A percentile compares a stretch with the other conserved stretches of the same genome.
These are phyloP conservation scores for Leucophora obtusa DNA, from an alignment of 2,888 invertebrate species.

Conservation along the genomic window DNA sequence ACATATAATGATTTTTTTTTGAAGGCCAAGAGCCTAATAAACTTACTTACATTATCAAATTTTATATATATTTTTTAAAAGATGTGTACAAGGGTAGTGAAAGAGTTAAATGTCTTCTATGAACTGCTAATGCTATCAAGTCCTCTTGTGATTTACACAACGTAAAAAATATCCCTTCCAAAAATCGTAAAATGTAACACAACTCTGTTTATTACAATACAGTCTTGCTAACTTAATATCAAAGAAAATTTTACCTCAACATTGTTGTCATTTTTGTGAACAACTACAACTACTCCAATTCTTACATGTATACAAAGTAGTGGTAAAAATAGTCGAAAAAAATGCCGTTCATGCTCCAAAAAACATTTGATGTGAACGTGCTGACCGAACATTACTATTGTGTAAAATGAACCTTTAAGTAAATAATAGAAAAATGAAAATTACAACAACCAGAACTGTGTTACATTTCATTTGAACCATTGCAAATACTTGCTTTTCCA, in stretches of 20 bases:
- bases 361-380: background rate
- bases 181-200: background rate
- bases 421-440: conserved; percentile 9
- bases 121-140: too few species aligned
- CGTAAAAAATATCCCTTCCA: too few species aligned
- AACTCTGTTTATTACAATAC: background rate
- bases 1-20: too few species aligned
- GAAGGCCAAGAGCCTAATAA: too few species aligned
- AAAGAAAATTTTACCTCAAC: background rate
- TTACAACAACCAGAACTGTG: background rate
- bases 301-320: background rate
- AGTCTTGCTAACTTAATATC: background rate
- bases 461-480: conserved; percentile 1
- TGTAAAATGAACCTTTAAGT: conserved; percentile 26
- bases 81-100: too few species aligned
- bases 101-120: too few species aligned
- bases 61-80: too few species aligned
- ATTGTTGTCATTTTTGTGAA: background rate
- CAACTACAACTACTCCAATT: conserved; percentile 2
- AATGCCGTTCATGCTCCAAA: background rate
- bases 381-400: conserved; percentile 29
- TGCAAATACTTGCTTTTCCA: background rate
- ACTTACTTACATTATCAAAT: too few species aligned
- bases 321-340: background rate
- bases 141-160: too few species aligned